Evolutionary conservation across 1,140 invertebrate species (phyloP).

Genomic region (Subanguina moxae): DNA sequence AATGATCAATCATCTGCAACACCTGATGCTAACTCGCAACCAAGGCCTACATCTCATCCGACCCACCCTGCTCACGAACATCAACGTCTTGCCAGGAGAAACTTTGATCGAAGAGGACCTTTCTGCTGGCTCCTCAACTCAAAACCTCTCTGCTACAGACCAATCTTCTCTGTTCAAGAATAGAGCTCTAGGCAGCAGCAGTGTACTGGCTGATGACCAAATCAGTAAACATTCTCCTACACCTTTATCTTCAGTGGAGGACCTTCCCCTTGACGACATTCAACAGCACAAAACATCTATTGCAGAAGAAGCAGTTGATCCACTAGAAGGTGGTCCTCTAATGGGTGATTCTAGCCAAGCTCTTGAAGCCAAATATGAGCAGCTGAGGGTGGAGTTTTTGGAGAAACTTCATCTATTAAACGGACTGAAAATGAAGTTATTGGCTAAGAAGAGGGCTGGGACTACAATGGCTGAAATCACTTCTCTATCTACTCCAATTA

Average conservation of each 20-base stretch:
- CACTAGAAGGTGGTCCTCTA: no score
- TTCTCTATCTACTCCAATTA: neutral
- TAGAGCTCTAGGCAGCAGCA: neutral
- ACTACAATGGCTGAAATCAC: neutral
- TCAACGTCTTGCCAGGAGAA: constrained; percentile 23
- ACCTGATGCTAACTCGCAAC: neutral
- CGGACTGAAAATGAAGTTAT: neutral
- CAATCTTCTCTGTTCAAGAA: no score
- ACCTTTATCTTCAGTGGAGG: no score
- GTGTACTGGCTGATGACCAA: neutral
- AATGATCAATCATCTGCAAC: constrained; percentile 15
- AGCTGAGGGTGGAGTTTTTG: neutral
- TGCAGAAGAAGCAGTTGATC: no score
- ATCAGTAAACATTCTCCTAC: neutral
- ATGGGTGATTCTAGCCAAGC: neutral
- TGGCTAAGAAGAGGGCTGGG: neutral
- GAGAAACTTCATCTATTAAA: neutral
- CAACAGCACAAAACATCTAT: no score
- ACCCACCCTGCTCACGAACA: constrained; percentile 22
- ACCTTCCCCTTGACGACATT: no score
- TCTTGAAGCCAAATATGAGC: neutral
- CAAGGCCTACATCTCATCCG: constrained; percentile 7
- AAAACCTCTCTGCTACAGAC: no score
- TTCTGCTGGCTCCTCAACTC: no score
- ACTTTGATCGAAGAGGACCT: no score